Evolutionary conservation across 2,113 vertebrate genomes (phyloP).

Genomic region (Vulpes lagopus): DNA sequence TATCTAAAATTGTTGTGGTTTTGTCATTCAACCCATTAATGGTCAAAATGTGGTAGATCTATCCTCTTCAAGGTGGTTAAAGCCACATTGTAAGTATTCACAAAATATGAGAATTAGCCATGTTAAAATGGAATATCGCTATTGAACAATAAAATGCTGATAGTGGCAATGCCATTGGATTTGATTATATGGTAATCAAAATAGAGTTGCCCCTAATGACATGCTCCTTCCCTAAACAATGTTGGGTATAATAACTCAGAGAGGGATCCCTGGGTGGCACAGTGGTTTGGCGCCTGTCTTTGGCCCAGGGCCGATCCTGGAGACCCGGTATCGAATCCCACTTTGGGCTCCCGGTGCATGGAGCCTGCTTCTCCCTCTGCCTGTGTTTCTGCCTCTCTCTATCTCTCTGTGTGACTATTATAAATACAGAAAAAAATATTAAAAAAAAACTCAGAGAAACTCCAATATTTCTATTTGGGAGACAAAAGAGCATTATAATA

Average conservation of each 20-base stretch:
- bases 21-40: not conserved
- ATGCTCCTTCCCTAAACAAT: not conserved
- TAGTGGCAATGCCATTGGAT: not conserved
- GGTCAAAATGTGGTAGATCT: not conserved
- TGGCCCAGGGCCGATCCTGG: no score
- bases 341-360: no score
- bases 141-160: not conserved
- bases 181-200: not conserved
- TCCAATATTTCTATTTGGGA: not conserved
- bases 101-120: not conserved
- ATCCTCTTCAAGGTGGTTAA: not conserved
- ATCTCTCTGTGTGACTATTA: no score
- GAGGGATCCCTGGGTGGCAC: not conserved
- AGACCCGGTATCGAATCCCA: no score
- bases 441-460: not conserved
- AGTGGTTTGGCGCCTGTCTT: no score
- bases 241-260: not conserved
- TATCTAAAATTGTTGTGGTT: not conserved
- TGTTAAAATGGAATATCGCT: not conserved
- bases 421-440: no score
- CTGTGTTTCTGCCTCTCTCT: no score
- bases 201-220: not conserved
- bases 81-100: not conserved
- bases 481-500: not conserved
- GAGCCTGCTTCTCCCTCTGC: no score